phyloP scores from a whole-genome alignment of 2,113 vertebrate species.

The Megaceryle maxima region DNA sequence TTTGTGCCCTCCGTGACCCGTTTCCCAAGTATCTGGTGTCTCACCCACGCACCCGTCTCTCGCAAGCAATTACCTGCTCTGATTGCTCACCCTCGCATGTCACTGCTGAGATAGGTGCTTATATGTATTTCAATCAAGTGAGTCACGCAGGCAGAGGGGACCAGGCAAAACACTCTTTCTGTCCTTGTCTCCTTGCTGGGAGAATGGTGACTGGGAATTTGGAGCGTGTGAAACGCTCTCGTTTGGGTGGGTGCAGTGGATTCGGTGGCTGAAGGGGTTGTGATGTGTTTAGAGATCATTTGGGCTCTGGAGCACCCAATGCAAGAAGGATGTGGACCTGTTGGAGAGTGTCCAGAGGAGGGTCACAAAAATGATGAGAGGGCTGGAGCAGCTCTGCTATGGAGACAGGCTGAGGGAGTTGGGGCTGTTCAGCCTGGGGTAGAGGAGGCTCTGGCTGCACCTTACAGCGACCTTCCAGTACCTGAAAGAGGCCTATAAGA shows the following conservation, averaged over 20 bases:
- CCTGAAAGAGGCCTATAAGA: no score
- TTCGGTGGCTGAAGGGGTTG: not conserved
- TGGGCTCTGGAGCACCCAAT: not conserved
- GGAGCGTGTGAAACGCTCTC: rapidly evolving
- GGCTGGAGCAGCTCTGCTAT: no score
- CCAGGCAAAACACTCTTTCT: not conserved
- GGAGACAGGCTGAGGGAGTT: no score
- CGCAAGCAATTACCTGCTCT: conserved; percentile 27
- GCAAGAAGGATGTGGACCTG: no score
- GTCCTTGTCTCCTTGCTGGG: not conserved
- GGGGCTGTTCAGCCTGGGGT: no score
- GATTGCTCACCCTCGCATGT: not conserved
- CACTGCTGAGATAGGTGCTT: not conserved
- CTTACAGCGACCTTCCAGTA: no score
- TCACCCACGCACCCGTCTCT: not conserved
- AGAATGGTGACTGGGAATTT: not conserved
- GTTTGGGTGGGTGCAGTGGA: not conserved
- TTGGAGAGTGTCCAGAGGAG: no score
- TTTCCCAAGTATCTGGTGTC: not conserved
- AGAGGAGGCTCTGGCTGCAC: no score
- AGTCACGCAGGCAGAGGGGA: not conserved
- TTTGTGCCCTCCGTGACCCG: not conserved
- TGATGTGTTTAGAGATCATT: not conserved
- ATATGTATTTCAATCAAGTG: not conserved
- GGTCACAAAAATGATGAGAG: no score